phyloP scores from a whole-genome alignment of 1,140 invertebrate species.

The Hydropsyche tenuis region DNA sequence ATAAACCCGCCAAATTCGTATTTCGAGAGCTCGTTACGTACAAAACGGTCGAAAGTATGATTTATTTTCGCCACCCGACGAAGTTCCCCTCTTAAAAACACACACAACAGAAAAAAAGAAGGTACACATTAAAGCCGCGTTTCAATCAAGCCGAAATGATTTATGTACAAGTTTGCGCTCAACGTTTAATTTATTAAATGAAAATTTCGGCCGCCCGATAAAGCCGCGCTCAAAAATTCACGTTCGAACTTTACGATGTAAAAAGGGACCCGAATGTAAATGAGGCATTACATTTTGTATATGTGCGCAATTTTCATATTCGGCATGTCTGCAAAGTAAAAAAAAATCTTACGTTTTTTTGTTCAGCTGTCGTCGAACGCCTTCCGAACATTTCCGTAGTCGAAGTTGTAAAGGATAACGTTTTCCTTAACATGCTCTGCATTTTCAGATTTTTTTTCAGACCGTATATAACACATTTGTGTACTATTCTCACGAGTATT shows the following conservation, averaged over 20 bases:
- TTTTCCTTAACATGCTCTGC: neutral
- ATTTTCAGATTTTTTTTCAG: neutral
- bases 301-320: no score
- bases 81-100: neutral
- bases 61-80: conserved; percentile 1
- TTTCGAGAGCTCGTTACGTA: conserved; percentile 6
- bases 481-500: neutral
- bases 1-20: neutral
- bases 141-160: conserved; percentile 11
- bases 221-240: neutral
- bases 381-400: conserved; percentile 41
- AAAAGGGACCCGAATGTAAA: no score
- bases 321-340: neutral
- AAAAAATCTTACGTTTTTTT: neutral
- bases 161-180: conserved; percentile 18
- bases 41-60: conserved; percentile 1
- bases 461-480: neutral
- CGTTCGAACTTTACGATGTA: conserved; percentile 10
- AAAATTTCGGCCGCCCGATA: neutral
- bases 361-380: neutral
- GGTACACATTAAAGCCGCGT: neutral
- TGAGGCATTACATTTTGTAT: no score
- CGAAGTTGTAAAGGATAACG: conserved; percentile 39
- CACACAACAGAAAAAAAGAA: neutral
- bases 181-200: conserved; percentile 7